A percentile compares a stretch with the other conserved stretches of the same genome.
phyloP scores from a whole-genome alignment of 2,113 vertebrate species.

The Eleginops maclovinus region DNA sequence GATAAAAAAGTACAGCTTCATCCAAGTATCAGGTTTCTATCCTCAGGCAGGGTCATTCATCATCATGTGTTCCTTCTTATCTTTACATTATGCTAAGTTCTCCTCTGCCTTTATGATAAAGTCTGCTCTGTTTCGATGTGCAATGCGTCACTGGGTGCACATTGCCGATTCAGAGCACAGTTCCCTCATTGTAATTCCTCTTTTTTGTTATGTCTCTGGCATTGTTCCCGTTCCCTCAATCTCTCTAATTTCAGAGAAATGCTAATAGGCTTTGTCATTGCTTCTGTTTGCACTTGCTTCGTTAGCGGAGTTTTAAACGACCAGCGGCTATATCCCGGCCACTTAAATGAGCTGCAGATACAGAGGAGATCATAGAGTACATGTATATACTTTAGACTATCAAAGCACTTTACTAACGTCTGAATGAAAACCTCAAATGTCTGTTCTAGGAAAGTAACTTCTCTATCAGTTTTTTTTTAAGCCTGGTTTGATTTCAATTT shows the following conservation, averaged over 20 bases:
- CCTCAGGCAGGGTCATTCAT: neutral
- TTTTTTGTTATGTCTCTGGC: slow-evolving; percentile 42
- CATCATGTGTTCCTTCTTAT: neutral
- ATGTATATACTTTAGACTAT: no score
- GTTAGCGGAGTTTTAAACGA: slow-evolving; percentile 56
- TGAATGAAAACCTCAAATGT: neutral
- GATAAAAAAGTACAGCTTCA: neutral
- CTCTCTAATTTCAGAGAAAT: slow-evolving; percentile 61
- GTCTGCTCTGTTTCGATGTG: slow-evolving; percentile 15
- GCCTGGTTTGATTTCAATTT: no score
- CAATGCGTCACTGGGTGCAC: slow-evolving; percentile 23
- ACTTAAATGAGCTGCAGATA: slow-evolving; percentile 39
- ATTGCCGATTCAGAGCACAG: slow-evolving; percentile 29
- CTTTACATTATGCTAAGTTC: slow-evolving; percentile 11
- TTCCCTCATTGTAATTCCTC: slow-evolving; percentile 39
- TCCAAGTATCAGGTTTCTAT: neutral
- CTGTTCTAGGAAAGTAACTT: neutral
- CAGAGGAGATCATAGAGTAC: neutral
- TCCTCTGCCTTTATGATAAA: neutral
- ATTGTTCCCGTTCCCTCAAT: slow-evolving; percentile 47
- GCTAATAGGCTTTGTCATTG: slow-evolving; percentile 62
- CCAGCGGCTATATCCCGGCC: slow-evolving; percentile 21
- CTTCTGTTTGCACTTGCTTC: slow-evolving; percentile 51
- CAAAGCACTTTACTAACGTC: slow-evolving; percentile 4
- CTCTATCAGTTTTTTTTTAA: neutral